phyloP scores from a whole-genome alignment of 2,888 invertebrate genomes.

The Tanypteryx hageni region DNA sequence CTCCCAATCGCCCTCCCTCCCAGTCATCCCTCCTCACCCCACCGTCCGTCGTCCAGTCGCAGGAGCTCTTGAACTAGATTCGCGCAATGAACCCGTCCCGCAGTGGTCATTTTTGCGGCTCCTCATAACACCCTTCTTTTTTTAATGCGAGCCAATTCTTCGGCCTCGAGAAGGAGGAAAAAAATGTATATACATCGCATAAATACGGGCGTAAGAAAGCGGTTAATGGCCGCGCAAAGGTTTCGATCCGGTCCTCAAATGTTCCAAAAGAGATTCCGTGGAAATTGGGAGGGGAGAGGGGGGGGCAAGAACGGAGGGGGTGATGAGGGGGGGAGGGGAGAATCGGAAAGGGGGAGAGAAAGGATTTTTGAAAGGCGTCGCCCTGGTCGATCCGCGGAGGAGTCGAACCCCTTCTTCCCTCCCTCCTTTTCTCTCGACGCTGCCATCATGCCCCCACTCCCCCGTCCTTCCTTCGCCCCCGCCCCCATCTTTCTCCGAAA shows the following conservation, averaged over 20 bases:
- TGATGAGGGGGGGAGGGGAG: not conserved
- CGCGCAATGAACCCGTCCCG: not conserved
- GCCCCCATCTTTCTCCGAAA: not conserved
- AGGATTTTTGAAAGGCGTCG: conserved; percentile 15
- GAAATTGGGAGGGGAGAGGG: not conserved
- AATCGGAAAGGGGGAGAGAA: not conserved
- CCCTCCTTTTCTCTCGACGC: not conserved
- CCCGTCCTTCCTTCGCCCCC: not conserved
- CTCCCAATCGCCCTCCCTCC: not conserved
- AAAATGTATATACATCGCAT: not conserved
- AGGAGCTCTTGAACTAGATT: not conserved
- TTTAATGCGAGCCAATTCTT: not conserved
- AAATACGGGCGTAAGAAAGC: conserved; percentile 24
- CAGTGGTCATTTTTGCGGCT: not conserved
- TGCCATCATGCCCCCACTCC: not conserved
- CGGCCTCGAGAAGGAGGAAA: not conserved
- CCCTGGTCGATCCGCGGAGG: conserved; percentile 32
- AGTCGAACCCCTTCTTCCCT: conserved; percentile 23
- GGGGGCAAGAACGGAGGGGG: not conserved
- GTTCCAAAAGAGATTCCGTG: conserved; percentile 29
- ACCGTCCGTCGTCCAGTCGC: not conserved
- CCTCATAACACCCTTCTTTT: not conserved
- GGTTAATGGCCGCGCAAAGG: conserved; percentile 12
- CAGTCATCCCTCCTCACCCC: not conserved
- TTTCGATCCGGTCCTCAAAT: not conserved